These are phyloP conservation scores for Sarcophaga variegata DNA, from an alignment of 2,888 invertebrate species.

Conservation along the genomic window DNA sequence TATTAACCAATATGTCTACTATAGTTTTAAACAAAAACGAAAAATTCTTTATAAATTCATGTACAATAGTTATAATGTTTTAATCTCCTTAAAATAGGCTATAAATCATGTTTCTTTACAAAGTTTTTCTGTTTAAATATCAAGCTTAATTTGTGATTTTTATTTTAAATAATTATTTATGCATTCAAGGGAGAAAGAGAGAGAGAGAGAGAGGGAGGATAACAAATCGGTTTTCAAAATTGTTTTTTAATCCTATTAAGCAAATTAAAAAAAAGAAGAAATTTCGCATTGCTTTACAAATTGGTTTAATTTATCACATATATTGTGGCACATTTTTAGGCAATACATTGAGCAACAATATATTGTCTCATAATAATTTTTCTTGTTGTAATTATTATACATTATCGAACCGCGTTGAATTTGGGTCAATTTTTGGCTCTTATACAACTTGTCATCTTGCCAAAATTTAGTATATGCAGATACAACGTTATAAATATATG, in stretches of 20 bases:
- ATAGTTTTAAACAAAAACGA: not conserved
- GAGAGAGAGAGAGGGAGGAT: not conserved
- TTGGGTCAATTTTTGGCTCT: conserved; percentile 50
- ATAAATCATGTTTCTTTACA: conserved; percentile 22
- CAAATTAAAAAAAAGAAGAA: not conserved
- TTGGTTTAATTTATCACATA: conserved; percentile 9
- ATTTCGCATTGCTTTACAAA: conserved; percentile 9
- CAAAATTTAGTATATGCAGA: conserved; percentile 21
- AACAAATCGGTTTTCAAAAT: not conserved
- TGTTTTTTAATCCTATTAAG: not conserved
- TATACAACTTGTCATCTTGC: conserved; percentile 58
- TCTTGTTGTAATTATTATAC: not conserved
- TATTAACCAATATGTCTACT: conserved; percentile 19
- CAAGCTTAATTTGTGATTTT: not conserved
- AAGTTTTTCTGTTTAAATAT: not conserved
- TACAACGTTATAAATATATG: not conserved
- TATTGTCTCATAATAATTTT: not conserved
- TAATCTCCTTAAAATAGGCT: conserved; percentile 7
- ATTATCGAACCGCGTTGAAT: conserved; percentile 19
- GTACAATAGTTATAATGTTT: not conserved
- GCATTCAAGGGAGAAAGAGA: not conserved
- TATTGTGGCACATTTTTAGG: conserved; percentile 47
- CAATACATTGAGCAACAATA: not conserved
- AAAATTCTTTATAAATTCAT: conserved; percentile 3
- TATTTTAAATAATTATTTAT: too few relatives aligned